A percentile compares a stretch with the other conserved stretches of the same genome.
Conservation (phyloP, 2,113 vertebrate genomes). For the Myocastor coypus region DNA sequence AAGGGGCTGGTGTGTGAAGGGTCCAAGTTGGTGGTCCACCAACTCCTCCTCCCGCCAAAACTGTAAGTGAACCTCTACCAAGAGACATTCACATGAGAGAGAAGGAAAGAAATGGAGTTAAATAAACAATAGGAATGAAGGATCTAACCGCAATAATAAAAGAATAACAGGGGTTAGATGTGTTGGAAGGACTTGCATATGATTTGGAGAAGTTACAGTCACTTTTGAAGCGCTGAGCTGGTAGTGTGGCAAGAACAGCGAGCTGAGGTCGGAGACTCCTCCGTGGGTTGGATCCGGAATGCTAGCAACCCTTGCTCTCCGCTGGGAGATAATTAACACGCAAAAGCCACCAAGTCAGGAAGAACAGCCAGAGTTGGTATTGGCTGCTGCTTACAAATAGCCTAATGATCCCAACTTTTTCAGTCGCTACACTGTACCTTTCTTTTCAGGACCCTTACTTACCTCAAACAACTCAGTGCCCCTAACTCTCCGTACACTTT, state of each 20-base stretch:
- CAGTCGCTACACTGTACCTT: not conserved
- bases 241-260: not conserved
- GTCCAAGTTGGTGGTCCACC: not conserved
- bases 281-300: not conserved
- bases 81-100: not conserved
- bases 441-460: not conserved
- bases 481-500: not conserved
- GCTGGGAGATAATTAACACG: not conserved
- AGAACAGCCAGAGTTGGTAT: not conserved
- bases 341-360: not conserved
- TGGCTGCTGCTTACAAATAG: not conserved
- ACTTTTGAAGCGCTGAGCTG: not conserved
- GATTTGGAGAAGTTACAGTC: constrained; percentile 37
- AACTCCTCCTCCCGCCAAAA: constrained; percentile 24
- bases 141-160: not conserved
- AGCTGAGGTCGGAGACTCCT: not conserved
- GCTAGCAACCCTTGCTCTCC: not conserved
- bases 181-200: constrained; percentile 59
- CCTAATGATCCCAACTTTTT: not conserved
- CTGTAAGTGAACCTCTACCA: constrained; percentile 30
- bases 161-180: not conserved
- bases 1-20: not conserved
- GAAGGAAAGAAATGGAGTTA: not conserved
- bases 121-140: constrained; percentile 61
- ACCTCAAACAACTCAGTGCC: not conserved